Conservation (phyloP, 1,140 invertebrate species). For the Hylaeus anthracinus region DNA sequence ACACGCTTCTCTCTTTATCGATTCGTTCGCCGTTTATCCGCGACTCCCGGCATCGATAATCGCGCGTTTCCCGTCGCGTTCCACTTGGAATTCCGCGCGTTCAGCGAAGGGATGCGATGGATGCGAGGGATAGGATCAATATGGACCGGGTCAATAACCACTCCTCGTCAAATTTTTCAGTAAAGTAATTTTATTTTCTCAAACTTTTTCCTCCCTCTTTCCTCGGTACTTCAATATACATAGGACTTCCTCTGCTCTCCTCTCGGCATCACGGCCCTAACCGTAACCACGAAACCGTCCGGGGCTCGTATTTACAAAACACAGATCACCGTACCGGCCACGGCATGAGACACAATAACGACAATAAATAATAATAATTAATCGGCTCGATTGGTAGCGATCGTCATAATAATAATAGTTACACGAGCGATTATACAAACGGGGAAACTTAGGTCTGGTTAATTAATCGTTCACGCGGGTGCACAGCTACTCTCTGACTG, state of each 20-base stretch:
- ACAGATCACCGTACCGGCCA: slow-evolving; percentile 41
- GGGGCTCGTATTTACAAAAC: slow-evolving; percentile 60
- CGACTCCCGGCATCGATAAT: slow-evolving; percentile 22
- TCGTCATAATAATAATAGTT: slow-evolving; percentile 36
- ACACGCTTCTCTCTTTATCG: not conserved
- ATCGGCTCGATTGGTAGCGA: slow-evolving; percentile 38
- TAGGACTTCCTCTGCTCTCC: slow-evolving; percentile 28
- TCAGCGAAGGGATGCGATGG: slow-evolving; percentile 46
- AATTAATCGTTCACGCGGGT: slow-evolving; percentile 33
- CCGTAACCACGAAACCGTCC: slow-evolving; percentile 36
- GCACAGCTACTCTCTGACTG: slow-evolving; percentile 31
- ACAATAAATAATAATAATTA: slow-evolving; percentile 62
- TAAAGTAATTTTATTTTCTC: slow-evolving; percentile 76
- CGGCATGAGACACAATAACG: slow-evolving; percentile 37
- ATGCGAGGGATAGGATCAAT: slow-evolving; percentile 61
- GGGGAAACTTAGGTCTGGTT: slow-evolving; percentile 31
- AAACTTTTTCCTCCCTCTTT: slow-evolving; percentile 52
- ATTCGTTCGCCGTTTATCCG: not conserved
- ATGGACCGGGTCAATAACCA: slow-evolving; percentile 77
- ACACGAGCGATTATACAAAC: slow-evolving; percentile 41
- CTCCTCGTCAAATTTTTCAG: slow-evolving; percentile 77
- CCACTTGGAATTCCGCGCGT: slow-evolving; percentile 20
- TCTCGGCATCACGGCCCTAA: not conserved
- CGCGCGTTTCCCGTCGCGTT: not conserved
- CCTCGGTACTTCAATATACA: slow-evolving; percentile 35